phyloP scores from a whole-genome alignment of 1,140 invertebrate species.

The Eueides isabella region DNA sequence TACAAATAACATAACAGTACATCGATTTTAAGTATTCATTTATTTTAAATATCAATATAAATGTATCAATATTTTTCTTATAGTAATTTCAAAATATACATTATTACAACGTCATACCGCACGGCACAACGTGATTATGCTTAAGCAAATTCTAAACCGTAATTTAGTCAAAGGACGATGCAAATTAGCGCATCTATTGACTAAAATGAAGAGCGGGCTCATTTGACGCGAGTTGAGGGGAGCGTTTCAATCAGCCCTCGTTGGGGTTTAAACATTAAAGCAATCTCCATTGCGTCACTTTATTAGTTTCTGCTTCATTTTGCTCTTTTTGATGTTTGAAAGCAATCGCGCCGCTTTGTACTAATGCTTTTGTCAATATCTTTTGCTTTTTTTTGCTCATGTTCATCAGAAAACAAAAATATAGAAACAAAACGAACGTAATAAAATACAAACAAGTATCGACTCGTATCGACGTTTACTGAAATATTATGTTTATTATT shows the following conservation, averaged over 20 bases:
- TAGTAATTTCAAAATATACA: not conserved
- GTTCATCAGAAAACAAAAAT: not conserved
- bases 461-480: too few relatives aligned
- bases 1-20: not conserved
- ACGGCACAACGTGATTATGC: constrained; percentile 3
- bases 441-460: too few relatives aligned
- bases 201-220: constrained; percentile 68
- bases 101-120: not conserved
- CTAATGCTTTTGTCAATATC: constrained; percentile 50
- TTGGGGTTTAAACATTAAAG: constrained; percentile 78
- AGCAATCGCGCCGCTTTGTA: constrained; percentile 65
- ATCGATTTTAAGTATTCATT: too few relatives aligned
- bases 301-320: constrained; percentile 78
- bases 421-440: not conserved
- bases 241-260: constrained; percentile 75
- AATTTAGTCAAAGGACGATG: constrained; percentile 69
- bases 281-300: constrained; percentile 75
- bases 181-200: constrained; percentile 80
- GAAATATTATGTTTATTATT: too few relatives aligned
- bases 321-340: constrained; percentile 75
- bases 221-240: constrained; percentile 64
- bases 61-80: too few relatives aligned
- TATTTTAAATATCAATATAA: too few relatives aligned
- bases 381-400: constrained; percentile 41
- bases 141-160: constrained; percentile 45